These are phyloP conservation scores for Pristiophorus japonicus DNA, from an alignment of 2,113 vertebrate species.

Conservation along the genomic window DNA sequence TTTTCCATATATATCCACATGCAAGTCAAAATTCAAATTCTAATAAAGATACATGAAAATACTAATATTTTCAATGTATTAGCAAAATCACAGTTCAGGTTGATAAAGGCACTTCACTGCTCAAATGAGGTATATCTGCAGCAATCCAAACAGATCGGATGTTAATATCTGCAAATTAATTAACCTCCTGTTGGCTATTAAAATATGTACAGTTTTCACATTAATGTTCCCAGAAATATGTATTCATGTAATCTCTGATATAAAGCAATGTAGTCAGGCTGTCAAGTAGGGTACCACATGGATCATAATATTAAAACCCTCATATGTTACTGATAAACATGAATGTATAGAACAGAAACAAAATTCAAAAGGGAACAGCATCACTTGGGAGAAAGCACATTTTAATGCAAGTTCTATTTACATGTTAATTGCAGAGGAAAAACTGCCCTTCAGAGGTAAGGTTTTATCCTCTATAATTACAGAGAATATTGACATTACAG, in stretches of 20 bases:
- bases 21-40: not conserved
- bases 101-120: not conserved
- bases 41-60: not conserved
- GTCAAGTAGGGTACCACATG: not conserved
- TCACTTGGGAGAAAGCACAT: slow-evolving; percentile 31
- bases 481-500: slow-evolving; percentile 37
- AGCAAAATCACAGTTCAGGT: not conserved
- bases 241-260: not conserved
- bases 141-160: not conserved
- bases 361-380: slow-evolving; percentile 32
- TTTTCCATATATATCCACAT: not conserved
- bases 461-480: slow-evolving; percentile 37
- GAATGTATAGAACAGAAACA: slow-evolving; percentile 31
- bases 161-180: slow-evolving; percentile 18
- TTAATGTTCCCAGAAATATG: not conserved
- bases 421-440: slow-evolving; percentile 35
- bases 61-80: not conserved
- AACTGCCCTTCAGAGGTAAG: slow-evolving; percentile 36
- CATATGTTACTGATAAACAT: not conserved
- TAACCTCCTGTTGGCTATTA: slow-evolving; percentile 7
- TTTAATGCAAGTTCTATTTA: slow-evolving; percentile 37
- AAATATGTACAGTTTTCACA: not conserved
- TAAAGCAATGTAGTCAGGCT: not conserved
- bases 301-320: slow-evolving; percentile 7
- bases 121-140: not conserved